Evolutionary conservation across 2,888 invertebrate species (phyloP).

Genomic region (Cephus nigrinus): DNA sequence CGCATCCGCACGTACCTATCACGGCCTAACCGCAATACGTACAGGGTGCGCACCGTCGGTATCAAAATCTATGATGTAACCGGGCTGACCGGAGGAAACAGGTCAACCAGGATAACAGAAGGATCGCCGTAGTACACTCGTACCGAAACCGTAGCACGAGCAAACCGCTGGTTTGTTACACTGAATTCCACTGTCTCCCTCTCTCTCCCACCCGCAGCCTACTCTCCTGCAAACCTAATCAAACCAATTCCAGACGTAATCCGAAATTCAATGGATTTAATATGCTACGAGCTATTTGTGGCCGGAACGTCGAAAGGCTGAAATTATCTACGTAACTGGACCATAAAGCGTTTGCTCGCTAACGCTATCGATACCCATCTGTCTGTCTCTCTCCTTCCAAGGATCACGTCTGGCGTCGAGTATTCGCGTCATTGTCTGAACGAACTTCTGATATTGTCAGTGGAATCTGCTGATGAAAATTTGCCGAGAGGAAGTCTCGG

Average conservation of each 20-base stretch:
- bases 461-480: not conserved
- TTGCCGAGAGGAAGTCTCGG: not conserved
- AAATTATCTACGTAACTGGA: not conserved
- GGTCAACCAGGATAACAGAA: not conserved
- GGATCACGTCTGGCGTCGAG: not conserved
- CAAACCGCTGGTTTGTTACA: not conserved
- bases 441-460: not conserved
- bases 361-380: no score
- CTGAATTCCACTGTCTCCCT: not conserved
- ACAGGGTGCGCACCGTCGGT: conserved; percentile 45
- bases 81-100: not conserved
- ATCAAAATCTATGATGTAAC: conserved; percentile 48
- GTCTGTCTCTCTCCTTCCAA: no score
- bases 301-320: not conserved
- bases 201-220: not conserved
- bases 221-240: conserved; percentile 24
- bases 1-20: conserved; percentile 28
- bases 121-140: not conserved
- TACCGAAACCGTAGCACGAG: not conserved
- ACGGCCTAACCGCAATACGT: conserved; percentile 20
- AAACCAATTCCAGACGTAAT: conserved; percentile 32
- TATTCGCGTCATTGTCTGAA: not conserved
- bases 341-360: not conserved
- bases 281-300: conserved; percentile 12
- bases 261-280: conserved; percentile 37